phyloP scores from a whole-genome alignment of 2,797 vertebrate species.

The Lutjanus campechanus region DNA sequence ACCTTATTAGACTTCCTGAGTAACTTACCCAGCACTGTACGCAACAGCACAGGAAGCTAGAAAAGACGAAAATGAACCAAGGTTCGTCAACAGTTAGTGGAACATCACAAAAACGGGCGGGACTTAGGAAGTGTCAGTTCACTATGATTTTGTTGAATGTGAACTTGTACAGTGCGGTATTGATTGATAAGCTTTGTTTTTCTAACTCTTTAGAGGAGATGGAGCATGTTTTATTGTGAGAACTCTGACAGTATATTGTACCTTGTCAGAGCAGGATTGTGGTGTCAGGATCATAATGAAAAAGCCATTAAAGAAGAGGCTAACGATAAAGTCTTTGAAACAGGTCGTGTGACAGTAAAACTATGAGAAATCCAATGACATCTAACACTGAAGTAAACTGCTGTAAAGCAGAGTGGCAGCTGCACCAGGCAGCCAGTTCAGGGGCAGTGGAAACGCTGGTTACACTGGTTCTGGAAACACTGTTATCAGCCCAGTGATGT shows the following conservation, averaged over 20 bases:
- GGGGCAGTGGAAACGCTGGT: background rate
- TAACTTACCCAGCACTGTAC: too few species aligned
- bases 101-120: too few species aligned
- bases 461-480: background rate
- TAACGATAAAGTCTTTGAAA: background rate
- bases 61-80: too few species aligned
- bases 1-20: too few species aligned
- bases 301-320: slow-evolving; percentile 27
- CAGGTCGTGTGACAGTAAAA: background rate
- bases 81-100: too few species aligned
- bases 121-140: background rate
- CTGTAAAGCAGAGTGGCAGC: slow-evolving; percentile 1
- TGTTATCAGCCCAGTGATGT: background rate
- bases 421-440: background rate
- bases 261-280: background rate
- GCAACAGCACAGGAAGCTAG: too few species aligned
- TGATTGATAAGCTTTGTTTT: background rate
- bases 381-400: slow-evolving; percentile 37
- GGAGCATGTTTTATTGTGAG: background rate
- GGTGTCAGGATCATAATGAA: background rate
- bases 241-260: background rate
- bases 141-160: background rate
- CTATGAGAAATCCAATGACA: background rate
- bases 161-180: background rate
- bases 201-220: too few species aligned